Evolutionary conservation across 2,888 invertebrate species (phyloP), one percentile per base, ranked within the genome.

Genomic region (Ophraella communa): DNA sequence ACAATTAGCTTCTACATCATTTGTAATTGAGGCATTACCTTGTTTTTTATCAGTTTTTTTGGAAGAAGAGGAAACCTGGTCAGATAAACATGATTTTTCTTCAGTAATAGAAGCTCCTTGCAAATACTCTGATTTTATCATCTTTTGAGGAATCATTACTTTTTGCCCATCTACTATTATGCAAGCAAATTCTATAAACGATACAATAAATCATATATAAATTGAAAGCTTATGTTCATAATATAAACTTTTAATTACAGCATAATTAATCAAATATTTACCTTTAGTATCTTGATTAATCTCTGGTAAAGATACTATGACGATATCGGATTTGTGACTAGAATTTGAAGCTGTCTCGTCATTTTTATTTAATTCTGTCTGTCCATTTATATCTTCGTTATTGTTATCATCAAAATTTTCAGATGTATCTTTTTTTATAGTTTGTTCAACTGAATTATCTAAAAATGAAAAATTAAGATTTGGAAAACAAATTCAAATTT

Each of bases 121-220:
- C 17, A 79, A 68, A 60, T 76, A 79, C 64, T 80, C 80, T 3
- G 74, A 65, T 47, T 78, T 76, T 14, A 81, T 64, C 53, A 77
- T 78, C 59, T 75, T 74, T 67, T 80, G 80, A 1, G 80, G 79
- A 52, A 81, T 75, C 3, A 79, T 72, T 18, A 79, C 66, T 67
- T 77, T 79, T 52, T 78, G 71, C 3, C 79, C 80, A 49, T 80
- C 77, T 18, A 80, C 75, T 30, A 73, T 69, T 8, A 81, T 73
- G 59, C 76, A 79, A 14, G 78, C 80, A 66, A 75, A 81, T 42
- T 75, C 79, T 76, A 66, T 1, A 39, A 39, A 39, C n/a, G 14
- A 4, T 10, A 14, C n/a, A 39, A 42, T 42, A 3, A 4, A 42
- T n/a, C n/a, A n/a, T n/a, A n/a, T n/a, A n/a, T n/a, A n/a, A n/a